phyloP scores from a whole-genome alignment of 2,888 invertebrate species.

The Loripinus fragilis region DNA sequence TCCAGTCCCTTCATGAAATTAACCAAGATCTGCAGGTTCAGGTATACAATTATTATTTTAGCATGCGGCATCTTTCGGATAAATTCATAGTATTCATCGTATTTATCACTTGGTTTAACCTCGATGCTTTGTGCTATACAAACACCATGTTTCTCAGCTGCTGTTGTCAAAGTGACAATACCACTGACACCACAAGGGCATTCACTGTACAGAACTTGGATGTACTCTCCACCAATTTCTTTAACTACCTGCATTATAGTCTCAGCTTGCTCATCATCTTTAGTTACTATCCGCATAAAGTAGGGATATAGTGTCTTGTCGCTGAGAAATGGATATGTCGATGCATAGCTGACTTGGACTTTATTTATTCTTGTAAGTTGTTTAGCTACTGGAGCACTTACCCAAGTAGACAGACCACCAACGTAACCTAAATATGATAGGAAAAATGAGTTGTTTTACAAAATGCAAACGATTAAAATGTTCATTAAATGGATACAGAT shows the following conservation, averaged over 20 bases:
- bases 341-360: slow-evolving; percentile 34
- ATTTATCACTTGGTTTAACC: slow-evolving; percentile 33
- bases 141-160: slow-evolving; percentile 26
- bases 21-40: slow-evolving; percentile 45
- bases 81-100: slow-evolving; percentile 26
- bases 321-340: slow-evolving; percentile 36
- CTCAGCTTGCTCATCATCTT: slow-evolving; percentile 39
- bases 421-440: slow-evolving; percentile 29
- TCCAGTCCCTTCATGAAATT: slow-evolving; percentile 26
- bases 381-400: slow-evolving; percentile 26
- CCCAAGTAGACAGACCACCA: slow-evolving; percentile 36
- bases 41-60: slow-evolving; percentile 45
- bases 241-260: slow-evolving; percentile 37
- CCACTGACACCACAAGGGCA: slow-evolving; percentile 57
- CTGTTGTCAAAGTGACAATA: slow-evolving; percentile 21
- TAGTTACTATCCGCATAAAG: slow-evolving; percentile 44
- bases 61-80: slow-evolving; percentile 43
- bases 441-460: no score
- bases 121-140: slow-evolving; percentile 47
- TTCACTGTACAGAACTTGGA: slow-evolving; percentile 59
- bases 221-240: slow-evolving; percentile 35
- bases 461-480: no score
- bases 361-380: slow-evolving; percentile 23
- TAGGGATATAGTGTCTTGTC: slow-evolving; percentile 35
- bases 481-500: no score